Conservation (phyloP, 2,888 invertebrate species). For the Ophion costatus region DNA sequence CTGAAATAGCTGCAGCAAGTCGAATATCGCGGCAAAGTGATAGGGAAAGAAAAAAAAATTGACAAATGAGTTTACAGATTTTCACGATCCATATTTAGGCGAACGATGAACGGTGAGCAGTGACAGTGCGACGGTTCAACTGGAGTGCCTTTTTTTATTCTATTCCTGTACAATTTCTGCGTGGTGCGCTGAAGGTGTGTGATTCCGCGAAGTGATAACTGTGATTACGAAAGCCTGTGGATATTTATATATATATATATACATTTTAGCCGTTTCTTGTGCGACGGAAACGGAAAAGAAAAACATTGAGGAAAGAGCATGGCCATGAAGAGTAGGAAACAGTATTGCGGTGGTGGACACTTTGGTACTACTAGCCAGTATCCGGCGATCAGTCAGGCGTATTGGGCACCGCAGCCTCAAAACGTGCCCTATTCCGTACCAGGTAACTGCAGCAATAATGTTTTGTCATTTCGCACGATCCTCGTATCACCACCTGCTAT, state of each 20-base stretch:
- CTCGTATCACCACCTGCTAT: background rate
- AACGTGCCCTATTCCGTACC: slow-evolving; percentile 93
- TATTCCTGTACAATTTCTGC: background rate
- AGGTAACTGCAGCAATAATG: slow-evolving; percentile 85
- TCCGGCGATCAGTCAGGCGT: slow-evolving; percentile 92
- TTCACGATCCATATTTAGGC: background rate
- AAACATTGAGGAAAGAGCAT: slow-evolving; percentile 68
- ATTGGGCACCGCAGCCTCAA: slow-evolving; percentile 93
- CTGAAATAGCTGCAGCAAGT: background rate
- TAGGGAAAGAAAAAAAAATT: background rate
- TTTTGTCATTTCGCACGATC: background rate
- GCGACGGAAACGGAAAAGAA: slow-evolving; percentile 8
- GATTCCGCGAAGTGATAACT: background rate
- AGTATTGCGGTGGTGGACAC: slow-evolving; percentile 77
- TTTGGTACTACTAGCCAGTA: slow-evolving; percentile 84
- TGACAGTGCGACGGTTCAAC: slow-evolving; percentile 12
- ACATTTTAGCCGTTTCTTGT: background rate
- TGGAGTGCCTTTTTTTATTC: background rate
- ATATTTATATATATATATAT: slow-evolving; percentile 3
- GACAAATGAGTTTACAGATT: slow-evolving; percentile 4
- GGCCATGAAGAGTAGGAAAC: slow-evolving; percentile 83
- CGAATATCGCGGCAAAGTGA: background rate
- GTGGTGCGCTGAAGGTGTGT: slow-evolving; percentile 10
- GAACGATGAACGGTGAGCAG: slow-evolving; percentile 9
- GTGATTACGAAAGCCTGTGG: slow-evolving; percentile 26